phyloP scores from a whole-genome alignment of 1,140 invertebrate genomes.

The Aethina tumida region DNA sequence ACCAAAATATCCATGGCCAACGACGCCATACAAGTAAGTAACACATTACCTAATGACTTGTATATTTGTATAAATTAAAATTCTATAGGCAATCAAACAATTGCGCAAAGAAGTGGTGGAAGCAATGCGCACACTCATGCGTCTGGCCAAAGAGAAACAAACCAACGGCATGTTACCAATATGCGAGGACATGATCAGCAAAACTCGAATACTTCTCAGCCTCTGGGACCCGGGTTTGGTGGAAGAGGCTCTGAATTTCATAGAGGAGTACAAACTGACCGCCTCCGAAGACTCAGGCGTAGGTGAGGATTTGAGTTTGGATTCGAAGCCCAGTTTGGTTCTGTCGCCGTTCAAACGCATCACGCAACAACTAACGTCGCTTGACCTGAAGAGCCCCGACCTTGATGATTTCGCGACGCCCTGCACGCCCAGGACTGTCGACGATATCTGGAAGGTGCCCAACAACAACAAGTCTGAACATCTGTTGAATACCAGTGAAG shows the following conservation, averaged over 20 bases:
- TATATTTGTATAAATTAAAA: neutral
- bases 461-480: too few species aligned
- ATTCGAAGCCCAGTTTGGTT: conserved; percentile 36
- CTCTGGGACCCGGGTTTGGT: conserved; percentile 76
- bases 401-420: conserved; percentile 61
- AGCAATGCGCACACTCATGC: conserved; percentile 65
- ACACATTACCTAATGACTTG: neutral
- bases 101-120: conserved; percentile 66
- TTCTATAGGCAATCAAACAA: conserved; percentile 61
- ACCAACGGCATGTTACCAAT: conserved; percentile 63
- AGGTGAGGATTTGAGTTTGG: conserved; percentile 31
- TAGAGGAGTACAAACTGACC: conserved; percentile 62
- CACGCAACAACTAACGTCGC: conserved; percentile 60
- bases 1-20: conserved; percentile 71
- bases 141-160: conserved; percentile 59
- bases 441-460: conserved; percentile 42
- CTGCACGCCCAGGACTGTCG: conserved; percentile 49
- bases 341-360: conserved; percentile 65
- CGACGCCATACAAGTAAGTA: conserved; percentile 53
- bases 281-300: conserved; percentile 36
- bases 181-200: conserved; percentile 67
- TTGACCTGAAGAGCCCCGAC: conserved; percentile 59
- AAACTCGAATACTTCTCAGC: conserved; percentile 66
- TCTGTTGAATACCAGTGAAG: conserved; percentile 31
- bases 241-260: conserved; percentile 71